Conservation (phyloP, 1,140 invertebrate species). For the Dendroctonus valens region DNA sequence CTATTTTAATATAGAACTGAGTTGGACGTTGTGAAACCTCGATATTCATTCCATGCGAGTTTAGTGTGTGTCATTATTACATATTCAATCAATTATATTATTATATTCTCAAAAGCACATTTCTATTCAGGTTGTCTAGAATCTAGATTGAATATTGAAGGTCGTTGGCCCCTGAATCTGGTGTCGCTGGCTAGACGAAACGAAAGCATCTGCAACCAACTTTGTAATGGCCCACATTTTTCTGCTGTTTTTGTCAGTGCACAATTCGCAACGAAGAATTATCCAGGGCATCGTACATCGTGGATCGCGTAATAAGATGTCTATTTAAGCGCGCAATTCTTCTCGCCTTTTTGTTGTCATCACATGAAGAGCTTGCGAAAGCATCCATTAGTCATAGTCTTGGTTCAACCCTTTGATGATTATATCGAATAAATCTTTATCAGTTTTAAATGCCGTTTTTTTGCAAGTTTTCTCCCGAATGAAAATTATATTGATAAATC, state of each 20-base stretch:
- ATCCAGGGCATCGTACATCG: constrained; percentile 21
- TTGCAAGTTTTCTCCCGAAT: too few relatives aligned
- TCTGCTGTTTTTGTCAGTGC: constrained; percentile 16
- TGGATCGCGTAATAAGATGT: constrained; percentile 13
- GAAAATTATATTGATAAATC: too few relatives aligned
- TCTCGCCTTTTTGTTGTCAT: constrained; percentile 1
- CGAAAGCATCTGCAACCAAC: constrained; percentile 23
- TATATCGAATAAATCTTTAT: background rate
- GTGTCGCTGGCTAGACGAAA: constrained; percentile 25
- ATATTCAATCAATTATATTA: background rate
- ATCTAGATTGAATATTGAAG: constrained; percentile 25
- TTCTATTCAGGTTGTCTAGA: constrained; percentile 24
- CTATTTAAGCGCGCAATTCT: background rate
- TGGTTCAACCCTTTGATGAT: background rate
- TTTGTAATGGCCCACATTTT: constrained; percentile 27
- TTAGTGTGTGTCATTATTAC: too few relatives aligned
- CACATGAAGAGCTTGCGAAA: background rate
- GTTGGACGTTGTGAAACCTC: background rate
- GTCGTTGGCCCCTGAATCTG: constrained; percentile 15
- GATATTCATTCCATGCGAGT: background rate
- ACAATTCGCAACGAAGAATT: background rate
- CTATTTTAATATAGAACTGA: background rate
- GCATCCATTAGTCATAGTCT: background rate
- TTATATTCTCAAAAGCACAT: background rate
- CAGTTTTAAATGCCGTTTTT: too few relatives aligned